Evolutionary conservation across 92 coral and sea anemone genomes (phyloP), one percentile per base, ranked within the genome.

Genomic region (Phenganax stokvisi): DNA sequence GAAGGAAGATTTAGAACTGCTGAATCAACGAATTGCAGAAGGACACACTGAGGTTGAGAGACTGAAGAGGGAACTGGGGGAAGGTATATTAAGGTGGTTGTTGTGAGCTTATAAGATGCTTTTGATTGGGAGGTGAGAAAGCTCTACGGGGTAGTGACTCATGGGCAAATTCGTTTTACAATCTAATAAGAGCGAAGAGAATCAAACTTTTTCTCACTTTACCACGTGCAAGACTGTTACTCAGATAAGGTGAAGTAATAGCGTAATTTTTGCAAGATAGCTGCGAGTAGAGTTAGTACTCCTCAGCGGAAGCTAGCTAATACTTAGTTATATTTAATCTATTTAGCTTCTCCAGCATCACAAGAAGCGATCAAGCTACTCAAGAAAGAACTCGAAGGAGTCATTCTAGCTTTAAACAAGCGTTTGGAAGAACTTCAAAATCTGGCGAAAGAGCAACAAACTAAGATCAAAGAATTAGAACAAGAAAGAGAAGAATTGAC

Each of bases 351-450:
- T 31, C 29, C 12, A 17, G 7, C 60, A 59, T 20, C 69, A 87
- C 96, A 87, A 58, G 85, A 81, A 79, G 85, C 77, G 6, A 80
- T 82, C 51, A 85, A 73, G 13, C 85, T 86, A 61, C 92, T 91
- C 5, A 89, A 84, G 79, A 90, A 87, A 71, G 98, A 94, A 17
- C 89, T 92, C n/a, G 89, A 94, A 78, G 91, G 80, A 56, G 90
- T 94, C 63, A 88, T 94, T 27, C 86, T 85, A 11, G 98, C 87
- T n/a, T 78, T 94, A 56, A 88, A 90, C 66, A 86, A 83, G 30
- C 96, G 89, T 57, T 54, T 92, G 28, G 89, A 85, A 61, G 96
- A 94, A 64, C 87, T 85, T 77, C 84, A 82, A 53, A 89, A 79
- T 76, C 88, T 88, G 27, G 89, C 84, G 67, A 89, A 89, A 73